A percentile compares a stretch with the other conserved stretches of the same genome.
Conservation (phyloP, 92 coral and sea anemone species). For the Palythoa grandis region DNA sequence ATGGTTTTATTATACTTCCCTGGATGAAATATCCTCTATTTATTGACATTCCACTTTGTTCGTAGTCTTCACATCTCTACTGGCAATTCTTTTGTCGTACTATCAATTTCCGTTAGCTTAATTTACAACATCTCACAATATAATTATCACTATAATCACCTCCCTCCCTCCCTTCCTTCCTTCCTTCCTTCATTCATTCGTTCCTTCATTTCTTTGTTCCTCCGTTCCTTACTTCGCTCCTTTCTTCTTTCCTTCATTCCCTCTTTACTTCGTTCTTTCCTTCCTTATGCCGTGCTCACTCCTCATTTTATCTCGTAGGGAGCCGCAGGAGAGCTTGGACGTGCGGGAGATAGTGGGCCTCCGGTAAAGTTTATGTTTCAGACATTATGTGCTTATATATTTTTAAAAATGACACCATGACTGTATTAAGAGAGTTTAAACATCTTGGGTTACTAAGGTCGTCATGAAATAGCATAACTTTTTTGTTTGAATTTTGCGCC, state of each 20-base stretch:
- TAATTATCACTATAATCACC: no score
- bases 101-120: not conserved
- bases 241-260: not conserved
- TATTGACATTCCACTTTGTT: no score
- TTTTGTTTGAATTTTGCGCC: not conserved
- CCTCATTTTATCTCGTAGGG: conserved; percentile 54
- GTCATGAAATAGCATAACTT: not conserved
- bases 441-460: not conserved
- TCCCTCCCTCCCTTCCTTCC: conserved; percentile 29
- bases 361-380: conserved; percentile 37
- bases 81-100: not conserved
- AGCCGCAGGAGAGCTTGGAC: conserved; percentile 83
- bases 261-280: not conserved
- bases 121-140: no score
- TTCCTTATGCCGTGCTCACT: not conserved
- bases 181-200: conserved; percentile 5
- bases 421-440: no score
- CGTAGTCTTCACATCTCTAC: no score
- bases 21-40: no score
- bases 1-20: not conserved
- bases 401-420: no score
- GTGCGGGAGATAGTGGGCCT: conserved; percentile 80
- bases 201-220: not conserved
- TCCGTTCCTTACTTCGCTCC: not conserved
- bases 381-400: not conserved